These are phyloP conservation scores for Lacerta bilineata DNA, from an alignment of 2,797 vertebrate genomes.

Conservation along the genomic window DNA sequence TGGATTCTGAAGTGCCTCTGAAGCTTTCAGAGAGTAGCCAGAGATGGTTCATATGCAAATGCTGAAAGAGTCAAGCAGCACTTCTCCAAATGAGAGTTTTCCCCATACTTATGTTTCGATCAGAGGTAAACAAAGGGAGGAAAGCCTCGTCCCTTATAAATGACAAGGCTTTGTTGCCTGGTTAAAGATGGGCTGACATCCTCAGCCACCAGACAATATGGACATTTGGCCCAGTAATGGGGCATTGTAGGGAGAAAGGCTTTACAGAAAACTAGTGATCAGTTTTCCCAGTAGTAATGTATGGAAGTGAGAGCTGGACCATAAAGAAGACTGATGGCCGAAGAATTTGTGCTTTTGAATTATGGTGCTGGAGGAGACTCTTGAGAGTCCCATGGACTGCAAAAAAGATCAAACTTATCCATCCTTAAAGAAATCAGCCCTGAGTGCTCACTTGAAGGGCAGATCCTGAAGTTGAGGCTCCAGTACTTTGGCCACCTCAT, in stretches of 20 bases:
- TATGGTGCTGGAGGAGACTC: too few species aligned
- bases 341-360: too few species aligned
- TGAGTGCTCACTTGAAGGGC: too few species aligned
- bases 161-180: not conserved
- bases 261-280: not conserved
- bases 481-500: too few species aligned
- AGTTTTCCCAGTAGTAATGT: not conserved
- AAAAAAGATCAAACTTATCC: too few species aligned
- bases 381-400: too few species aligned
- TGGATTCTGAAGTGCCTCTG: not conserved
- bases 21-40: not conserved
- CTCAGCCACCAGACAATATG: not conserved
- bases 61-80: not conserved
- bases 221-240: not conserved
- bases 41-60: not conserved
- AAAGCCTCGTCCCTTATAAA: not conserved
- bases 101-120: not conserved
- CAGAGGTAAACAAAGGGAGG: not conserved
- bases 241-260: not conserved
- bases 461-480: too few species aligned
- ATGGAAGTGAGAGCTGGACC: too few species aligned
- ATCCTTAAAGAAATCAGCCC: too few species aligned
- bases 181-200: not conserved
- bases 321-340: too few species aligned
- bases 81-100: not conserved